Conservation (phyloP, 2,888 invertebrate genomes). For the Lysandra coridon region DNA sequence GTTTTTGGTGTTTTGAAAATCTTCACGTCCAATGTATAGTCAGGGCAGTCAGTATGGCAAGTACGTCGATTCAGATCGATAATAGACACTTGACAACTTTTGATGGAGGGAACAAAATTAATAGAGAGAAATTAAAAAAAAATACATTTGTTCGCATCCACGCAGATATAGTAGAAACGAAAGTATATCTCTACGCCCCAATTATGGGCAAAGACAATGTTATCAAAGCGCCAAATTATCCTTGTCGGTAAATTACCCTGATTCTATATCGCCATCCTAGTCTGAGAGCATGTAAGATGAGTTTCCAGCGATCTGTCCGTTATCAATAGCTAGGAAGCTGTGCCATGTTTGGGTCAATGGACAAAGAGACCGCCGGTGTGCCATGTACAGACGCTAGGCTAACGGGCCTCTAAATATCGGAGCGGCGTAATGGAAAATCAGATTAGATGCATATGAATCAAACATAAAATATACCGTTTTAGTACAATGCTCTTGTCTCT, state of each 20-base stretch:
- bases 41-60: too few relatives aligned
- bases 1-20: too few relatives aligned
- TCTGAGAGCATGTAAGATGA: constrained; percentile 1
- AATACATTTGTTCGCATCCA: too few relatives aligned
- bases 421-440: constrained; percentile 33
- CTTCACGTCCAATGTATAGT: too few relatives aligned
- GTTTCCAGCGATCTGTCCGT: constrained; percentile 30
- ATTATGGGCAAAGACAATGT: too few relatives aligned
- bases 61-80: too few relatives aligned
- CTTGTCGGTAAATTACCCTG: background rate
- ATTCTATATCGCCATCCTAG: background rate
- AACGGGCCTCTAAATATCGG: constrained; percentile 66
- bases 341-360: constrained; percentile 72
- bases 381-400: constrained; percentile 49
- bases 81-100: too few relatives aligned
- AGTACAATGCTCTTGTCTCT: constrained; percentile 8
- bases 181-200: too few relatives aligned
- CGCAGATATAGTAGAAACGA: too few relatives aligned
- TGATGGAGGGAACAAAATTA: too few relatives aligned
- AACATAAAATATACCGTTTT: constrained; percentile 29
- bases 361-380: constrained; percentile 64
- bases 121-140: too few relatives aligned
- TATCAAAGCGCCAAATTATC: background rate
- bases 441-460: constrained; percentile 30
- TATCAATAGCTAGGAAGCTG: constrained; percentile 59